Evolutionary conservation across 2,797 vertebrate genomes (phyloP).

Genomic region (Anolis apletophallus): DNA sequence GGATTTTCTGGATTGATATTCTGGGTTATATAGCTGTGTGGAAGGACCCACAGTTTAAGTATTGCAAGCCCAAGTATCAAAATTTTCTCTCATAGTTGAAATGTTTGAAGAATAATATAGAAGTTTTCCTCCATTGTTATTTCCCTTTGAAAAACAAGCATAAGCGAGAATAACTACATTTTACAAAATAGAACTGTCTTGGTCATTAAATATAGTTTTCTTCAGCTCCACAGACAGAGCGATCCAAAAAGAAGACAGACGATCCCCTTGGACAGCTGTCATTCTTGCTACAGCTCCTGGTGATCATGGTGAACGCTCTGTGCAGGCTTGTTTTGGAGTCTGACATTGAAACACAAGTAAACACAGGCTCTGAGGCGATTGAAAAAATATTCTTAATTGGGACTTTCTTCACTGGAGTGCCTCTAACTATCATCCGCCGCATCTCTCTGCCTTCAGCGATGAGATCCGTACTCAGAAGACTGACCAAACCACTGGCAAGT

Average conservation of each 20-base stretch:
- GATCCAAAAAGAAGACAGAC: conserved; percentile 88
- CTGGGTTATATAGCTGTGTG: too few relatives aligned
- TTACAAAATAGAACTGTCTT: neutral
- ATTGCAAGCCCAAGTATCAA: neutral
- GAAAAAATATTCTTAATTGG: too few relatives aligned
- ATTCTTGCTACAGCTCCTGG: conserved; percentile 84
- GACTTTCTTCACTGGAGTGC: too few relatives aligned
- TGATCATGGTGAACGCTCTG: conserved; percentile 81
- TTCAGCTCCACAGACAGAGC: conserved; percentile 89
- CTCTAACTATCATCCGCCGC: too few relatives aligned
- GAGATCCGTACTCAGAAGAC: too few relatives aligned
- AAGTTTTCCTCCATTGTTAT: neutral
- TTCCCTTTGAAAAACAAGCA: neutral
- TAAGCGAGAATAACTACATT: neutral
- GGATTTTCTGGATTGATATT: too few relatives aligned
- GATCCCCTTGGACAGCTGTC: conserved; percentile 88
- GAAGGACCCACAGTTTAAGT: neutral
- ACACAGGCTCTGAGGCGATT: too few relatives aligned
- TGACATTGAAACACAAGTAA: too few relatives aligned
- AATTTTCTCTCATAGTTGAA: neutral
- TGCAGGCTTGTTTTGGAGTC: conserved; percentile 73
- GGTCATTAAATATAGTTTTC: conserved; percentile 33
- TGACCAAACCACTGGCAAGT: too few relatives aligned
- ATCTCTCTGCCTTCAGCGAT: too few relatives aligned
- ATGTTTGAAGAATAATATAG: neutral